phyloP scores from a whole-genome alignment of 2,888 invertebrate species.

The Acrocera orbiculus region DNA sequence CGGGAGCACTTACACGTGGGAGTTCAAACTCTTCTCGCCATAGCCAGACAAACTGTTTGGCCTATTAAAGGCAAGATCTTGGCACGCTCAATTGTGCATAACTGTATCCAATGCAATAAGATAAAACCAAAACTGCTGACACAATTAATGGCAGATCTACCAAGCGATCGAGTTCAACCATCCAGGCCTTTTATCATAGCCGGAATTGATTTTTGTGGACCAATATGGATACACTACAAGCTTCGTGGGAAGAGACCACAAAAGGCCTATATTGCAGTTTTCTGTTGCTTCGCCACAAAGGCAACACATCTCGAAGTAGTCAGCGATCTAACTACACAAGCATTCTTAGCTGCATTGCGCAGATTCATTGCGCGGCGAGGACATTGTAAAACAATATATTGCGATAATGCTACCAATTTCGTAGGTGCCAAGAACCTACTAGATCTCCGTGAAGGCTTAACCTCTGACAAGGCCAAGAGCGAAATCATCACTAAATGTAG shows the following conservation, averaged over 20 bases:
- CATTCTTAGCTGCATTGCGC: slow-evolving; percentile 9
- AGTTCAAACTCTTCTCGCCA: slow-evolving; percentile 7
- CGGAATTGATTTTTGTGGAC: slow-evolving; percentile 9
- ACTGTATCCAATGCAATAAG: slow-evolving; percentile 11
- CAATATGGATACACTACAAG: slow-evolving; percentile 5
- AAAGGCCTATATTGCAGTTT: slow-evolving; percentile 10
- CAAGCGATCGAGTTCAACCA: slow-evolving; percentile 7
- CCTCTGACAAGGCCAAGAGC: background rate
- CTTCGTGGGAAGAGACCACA: slow-evolving; percentile 4
- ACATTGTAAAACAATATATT: slow-evolving; percentile 3
- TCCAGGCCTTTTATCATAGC: slow-evolving; percentile 7
- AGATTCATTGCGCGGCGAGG: slow-evolving; percentile 7
- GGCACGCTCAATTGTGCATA: slow-evolving; percentile 8
- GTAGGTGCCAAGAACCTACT: slow-evolving; percentile 3
- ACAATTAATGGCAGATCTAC: too few species aligned
- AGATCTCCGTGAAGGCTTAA: background rate
- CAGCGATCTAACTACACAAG: slow-evolving; percentile 8
- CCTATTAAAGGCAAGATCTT: slow-evolving; percentile 9
- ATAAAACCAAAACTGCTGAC: slow-evolving; percentile 9
- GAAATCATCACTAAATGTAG: background rate
- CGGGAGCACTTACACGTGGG: slow-evolving; percentile 7
- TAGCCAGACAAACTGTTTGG: too few species aligned
- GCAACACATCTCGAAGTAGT: slow-evolving; percentile 10
- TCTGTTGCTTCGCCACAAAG: slow-evolving; percentile 10
- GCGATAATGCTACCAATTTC: slow-evolving; percentile 8